phyloP scores from a whole-genome alignment of 2,113 vertebrate species.

The Rhegmatorhina hoffmannsi region DNA sequence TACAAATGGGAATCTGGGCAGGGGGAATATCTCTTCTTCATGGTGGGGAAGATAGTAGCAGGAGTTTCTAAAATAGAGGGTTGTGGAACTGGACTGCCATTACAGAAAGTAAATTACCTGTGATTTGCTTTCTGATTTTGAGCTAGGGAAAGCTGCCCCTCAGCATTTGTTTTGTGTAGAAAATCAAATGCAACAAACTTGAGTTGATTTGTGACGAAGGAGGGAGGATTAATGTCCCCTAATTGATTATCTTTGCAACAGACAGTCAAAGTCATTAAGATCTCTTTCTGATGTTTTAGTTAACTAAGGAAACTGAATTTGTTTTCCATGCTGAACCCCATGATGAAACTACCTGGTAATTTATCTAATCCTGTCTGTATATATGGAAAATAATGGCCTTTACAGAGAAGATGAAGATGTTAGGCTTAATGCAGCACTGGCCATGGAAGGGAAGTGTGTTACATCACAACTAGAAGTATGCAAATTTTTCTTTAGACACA shows the following conservation, averaged over 20 bases:
- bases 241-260: background rate
- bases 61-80: background rate
- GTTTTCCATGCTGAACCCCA: background rate
- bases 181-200: background rate
- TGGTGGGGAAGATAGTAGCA: background rate
- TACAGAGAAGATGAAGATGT: background rate
- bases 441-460: background rate
- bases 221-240: background rate
- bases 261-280: background rate
- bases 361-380: background rate
- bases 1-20: background rate
- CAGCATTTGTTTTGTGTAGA: background rate
- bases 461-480: background rate
- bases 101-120: background rate
- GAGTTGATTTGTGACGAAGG: background rate
- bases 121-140: background rate
- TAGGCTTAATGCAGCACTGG: background rate
- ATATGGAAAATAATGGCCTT: background rate
- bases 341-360: background rate
- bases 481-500: background rate
- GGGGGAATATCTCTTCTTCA: background rate
- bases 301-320: background rate
- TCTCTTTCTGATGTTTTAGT: background rate
- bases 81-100: background rate
- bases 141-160: background rate